Evolutionary conservation across 2,888 invertebrate genomes (phyloP).

Genomic region (Campoplex capitator): DNA sequence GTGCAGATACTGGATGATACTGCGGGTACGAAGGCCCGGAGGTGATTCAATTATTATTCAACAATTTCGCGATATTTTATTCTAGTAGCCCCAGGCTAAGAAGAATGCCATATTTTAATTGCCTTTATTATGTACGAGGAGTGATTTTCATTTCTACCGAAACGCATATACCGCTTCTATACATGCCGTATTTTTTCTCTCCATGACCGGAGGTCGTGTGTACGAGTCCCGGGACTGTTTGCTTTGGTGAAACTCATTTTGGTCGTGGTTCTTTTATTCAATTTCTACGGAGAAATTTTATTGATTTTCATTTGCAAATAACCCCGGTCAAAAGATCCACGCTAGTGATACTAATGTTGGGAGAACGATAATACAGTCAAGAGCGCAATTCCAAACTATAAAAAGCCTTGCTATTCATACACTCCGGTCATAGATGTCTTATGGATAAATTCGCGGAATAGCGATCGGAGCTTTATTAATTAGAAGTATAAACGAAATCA

Average conservation of each 20-base stretch:
- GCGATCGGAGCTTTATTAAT: neutral
- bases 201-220: neutral
- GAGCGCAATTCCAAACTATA: neutral
- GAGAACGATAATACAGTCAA: neutral
- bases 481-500: neutral
- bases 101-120: neutral
- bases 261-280: neutral
- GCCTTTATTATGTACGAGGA: neutral
- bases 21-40: neutral
- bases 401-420: neutral
- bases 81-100: neutral
- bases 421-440: neutral
- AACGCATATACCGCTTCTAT: neutral
- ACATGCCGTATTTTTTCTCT: neutral
- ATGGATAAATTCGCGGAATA: neutral
- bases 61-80: constrained; percentile 6
- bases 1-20: neutral
- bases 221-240: neutral
- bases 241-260: constrained; percentile 10
- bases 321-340: neutral
- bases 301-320: neutral
- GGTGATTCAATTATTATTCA: constrained; percentile 1
- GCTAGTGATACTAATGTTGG: neutral
- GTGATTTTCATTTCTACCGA: neutral
- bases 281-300: neutral